Base-by-base conservation (phyloP, 2,113 vertebrate genomes). In the Meriones unguiculatus region DNA sequence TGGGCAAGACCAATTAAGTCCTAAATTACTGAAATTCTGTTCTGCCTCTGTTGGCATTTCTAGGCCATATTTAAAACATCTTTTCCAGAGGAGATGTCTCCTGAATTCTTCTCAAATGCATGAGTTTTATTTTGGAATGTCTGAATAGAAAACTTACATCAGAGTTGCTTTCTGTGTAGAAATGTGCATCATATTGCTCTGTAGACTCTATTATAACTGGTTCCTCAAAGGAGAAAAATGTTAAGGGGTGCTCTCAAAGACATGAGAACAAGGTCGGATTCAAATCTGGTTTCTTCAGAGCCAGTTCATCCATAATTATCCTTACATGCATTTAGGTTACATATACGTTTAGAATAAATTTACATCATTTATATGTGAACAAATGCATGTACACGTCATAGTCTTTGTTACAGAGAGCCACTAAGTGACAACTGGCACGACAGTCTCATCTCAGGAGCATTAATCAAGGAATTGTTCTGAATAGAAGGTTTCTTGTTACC, bases 1-100 rank as follows among this genome's bases (percentile, higher is more conserved):
- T 97, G 96, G 96, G 90, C 97, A 97, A 98, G 94, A 93, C 89
- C 93, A 97, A 98, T 98, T 98, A 98, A 98, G 85, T 59, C n/a
- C 32, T 97, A 94, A 98, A 98, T 98, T 97, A 97, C 90, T 94
- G 95, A 97, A 97, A 97, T 78, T 97, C 70, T 97, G 80, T 93
- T 96, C 97, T 7, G 46, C 73, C 89, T 97, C 95, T 95, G 80
- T 78, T 94, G 0, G 20, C 35, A 30, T 97, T 98, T 98, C 88
- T 88, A 96, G 96, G 97, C 96, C 30, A 72, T 75, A 92, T 87
- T 98, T 96, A 97, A 87, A 97, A 76, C 84, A 93, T 84, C 76
- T 77, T 95, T 97, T 97, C 97, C 87, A 97, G 25, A 0, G 88
- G 11, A 54, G 9, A 87, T 92, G 78, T 24, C 38, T 86, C 57